Base-by-base conservation (phyloP, 2,888 invertebrate genomes). In the Teleogryllus oceanicus region DNA sequence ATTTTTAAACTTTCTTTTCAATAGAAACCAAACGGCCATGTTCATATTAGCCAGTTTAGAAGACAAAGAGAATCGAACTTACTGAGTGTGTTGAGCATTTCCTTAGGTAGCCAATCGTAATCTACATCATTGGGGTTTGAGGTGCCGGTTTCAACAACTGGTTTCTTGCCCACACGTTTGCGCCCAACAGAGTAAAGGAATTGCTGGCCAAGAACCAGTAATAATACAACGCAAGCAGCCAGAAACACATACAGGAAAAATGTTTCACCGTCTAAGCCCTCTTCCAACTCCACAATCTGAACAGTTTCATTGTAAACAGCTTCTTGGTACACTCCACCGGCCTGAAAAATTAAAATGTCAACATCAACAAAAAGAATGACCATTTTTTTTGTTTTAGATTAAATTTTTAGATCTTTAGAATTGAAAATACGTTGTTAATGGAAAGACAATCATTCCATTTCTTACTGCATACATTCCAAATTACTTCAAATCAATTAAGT, bases 271-370 rank as follows among this genome's bases (percentile, higher is more conserved):
- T 99, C 99, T 81, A 99, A 90, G 80, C 98, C 98, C 87, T 98
- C 97, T 83, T 99, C 98, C 75, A 99, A 90, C 88, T 99, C 99
- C 5, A 96, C 92, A 80, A 99, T 95, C 88, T 95, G 95, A 50
- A 99, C 91, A 0, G 99, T 99, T 88, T 99, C 97, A 87, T 99
- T 99, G 91, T 96, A 99, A 4, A 99, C 96, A 76, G 98, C 96
- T 87, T 97, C 97, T 87, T 93, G 91, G 87, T 89, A 93, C 82
- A 88, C 86, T 82, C 89, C 89, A 24, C 93, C 94, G 83, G 90
- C 91, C 91, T 90, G 85, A 82, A 85, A 84, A 84, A 50, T 81
- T 81, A 37, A 37, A 37, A 5, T 3, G 3, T 37, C 37, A 37
- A 37, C 37, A 77, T 51, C 50, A 8, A 37, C 5, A 1, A 37